A percentile compares a stretch with the other conserved stretches of the same genome.
Evolutionary conservation across 92 coral and sea anemone genomes (phyloP).

Genomic region (Actinernus sp.): DNA sequence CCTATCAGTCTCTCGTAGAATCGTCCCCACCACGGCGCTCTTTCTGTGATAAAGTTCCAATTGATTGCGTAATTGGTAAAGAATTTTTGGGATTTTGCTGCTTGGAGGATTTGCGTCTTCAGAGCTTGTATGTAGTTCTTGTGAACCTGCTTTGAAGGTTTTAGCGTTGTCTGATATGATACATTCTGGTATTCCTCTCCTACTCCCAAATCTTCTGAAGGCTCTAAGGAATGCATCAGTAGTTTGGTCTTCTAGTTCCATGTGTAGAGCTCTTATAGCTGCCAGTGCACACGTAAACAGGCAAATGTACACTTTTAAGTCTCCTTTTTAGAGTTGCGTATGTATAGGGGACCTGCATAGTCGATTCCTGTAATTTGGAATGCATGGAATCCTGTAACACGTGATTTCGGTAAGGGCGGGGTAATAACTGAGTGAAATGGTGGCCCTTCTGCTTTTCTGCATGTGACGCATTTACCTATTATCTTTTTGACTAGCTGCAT

Average conservation of each 20-base stretch:
- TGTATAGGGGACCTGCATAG: slow-evolving; percentile 45
- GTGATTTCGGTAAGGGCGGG: slow-evolving; percentile 43
- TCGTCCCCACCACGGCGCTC: slow-evolving; percentile 72
- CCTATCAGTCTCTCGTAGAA: slow-evolving; percentile 50
- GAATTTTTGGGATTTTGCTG: slow-evolving; percentile 28
- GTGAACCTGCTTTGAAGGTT: slow-evolving; percentile 36
- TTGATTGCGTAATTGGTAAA: slow-evolving; percentile 25
- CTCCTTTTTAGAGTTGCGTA: slow-evolving; percentile 9
- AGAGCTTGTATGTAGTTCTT: slow-evolving; percentile 29
- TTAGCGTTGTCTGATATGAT: slow-evolving; percentile 30
- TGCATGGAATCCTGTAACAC: slow-evolving; percentile 27
- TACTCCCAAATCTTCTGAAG: slow-evolving; percentile 21
- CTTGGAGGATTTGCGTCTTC: slow-evolving; percentile 7
- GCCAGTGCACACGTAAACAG: slow-evolving; percentile 33
- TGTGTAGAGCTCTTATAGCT: slow-evolving; percentile 20
- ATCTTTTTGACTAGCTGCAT: slow-evolving; percentile 30
- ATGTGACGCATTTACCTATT: slow-evolving; percentile 34
- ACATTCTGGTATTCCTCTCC: slow-evolving; percentile 32
- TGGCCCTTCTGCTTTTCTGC: slow-evolving; percentile 43
- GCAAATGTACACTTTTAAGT: slow-evolving; percentile 33
- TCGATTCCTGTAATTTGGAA: slow-evolving; percentile 54
- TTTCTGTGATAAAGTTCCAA: slow-evolving; percentile 51
- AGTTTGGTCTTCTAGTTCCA: slow-evolving; percentile 40
- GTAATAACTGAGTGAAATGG: slow-evolving; percentile 31
- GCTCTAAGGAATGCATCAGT: slow-evolving; percentile 21